phyloP scores from a whole-genome alignment of 1,140 invertebrate genomes.

The Drosophila eugracilis region DNA sequence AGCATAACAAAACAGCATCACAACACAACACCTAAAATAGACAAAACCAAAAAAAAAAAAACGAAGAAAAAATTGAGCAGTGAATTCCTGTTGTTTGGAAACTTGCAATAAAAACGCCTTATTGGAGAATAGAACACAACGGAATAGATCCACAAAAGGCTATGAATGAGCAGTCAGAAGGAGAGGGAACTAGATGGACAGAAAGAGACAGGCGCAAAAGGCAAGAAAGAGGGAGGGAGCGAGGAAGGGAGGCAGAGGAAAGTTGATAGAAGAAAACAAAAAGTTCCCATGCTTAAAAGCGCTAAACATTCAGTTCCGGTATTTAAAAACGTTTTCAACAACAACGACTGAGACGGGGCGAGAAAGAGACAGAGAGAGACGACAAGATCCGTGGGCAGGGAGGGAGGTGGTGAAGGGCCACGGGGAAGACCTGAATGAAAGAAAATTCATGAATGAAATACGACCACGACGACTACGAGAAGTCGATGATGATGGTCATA shows the following conservation, averaged over 20 bases:
- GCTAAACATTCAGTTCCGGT: conserved; percentile 83
- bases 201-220: background rate
- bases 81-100: conserved; percentile 69
- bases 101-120: conserved; percentile 69
- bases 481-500: conserved; percentile 34
- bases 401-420: background rate
- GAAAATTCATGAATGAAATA: conserved; percentile 84
- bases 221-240: conserved; percentile 11
- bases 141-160: conserved; percentile 47
- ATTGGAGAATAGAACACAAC: conserved; percentile 48
- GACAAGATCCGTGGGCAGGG: background rate
- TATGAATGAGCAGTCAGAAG: conserved; percentile 15
- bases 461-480: conserved; percentile 63
- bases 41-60: too few relatives aligned
- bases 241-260: conserved; percentile 39
- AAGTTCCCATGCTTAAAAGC: conserved; percentile 83
- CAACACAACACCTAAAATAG: conserved; percentile 75
- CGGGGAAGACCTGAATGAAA: conserved; percentile 70
- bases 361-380: conserved; percentile 6
- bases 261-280: conserved; percentile 69
- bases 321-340: conserved; percentile 82
- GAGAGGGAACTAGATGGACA: background rate
- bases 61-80: conserved; percentile 42
- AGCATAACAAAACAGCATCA: conserved; percentile 43
- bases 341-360: conserved; percentile 41